Percentiles rank a stretch among this genome's conserved stretches.
Evolutionary conservation across 1,140 invertebrate genomes (phyloP).

Genomic region (Aphelinus atriplicis): DNA sequence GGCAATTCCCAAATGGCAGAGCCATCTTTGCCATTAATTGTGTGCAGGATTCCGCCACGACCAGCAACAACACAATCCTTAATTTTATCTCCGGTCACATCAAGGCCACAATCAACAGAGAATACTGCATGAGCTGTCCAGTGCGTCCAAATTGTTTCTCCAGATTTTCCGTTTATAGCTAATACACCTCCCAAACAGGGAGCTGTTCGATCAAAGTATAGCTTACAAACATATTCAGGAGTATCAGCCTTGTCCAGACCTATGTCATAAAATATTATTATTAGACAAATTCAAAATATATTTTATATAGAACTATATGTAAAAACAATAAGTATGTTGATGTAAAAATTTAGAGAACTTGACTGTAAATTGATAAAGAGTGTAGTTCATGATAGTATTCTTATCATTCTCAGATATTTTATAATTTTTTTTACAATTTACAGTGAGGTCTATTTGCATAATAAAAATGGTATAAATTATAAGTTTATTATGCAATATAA

Average conservation of each 20-base stretch:
- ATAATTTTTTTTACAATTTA: not conserved
- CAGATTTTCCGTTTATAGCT: constrained; percentile 78
- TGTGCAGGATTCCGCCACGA: constrained; percentile 76
- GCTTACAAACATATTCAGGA: constrained; percentile 68
- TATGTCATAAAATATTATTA: constrained; percentile 36
- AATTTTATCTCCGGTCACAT: constrained; percentile 76
- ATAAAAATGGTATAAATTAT: constrained; percentile 6
- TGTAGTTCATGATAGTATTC: too few relatives aligned
- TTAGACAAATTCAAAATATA: constrained; percentile 13
- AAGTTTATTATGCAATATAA: too few relatives aligned
- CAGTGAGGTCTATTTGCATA: not conserved
- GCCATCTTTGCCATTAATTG: constrained; percentile 77
- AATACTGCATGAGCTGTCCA: constrained; percentile 81
- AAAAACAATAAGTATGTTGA: constrained; percentile 35
- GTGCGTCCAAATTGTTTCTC: constrained; percentile 79
- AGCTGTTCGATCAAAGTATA: constrained; percentile 72
- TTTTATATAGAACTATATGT: constrained; percentile 4
- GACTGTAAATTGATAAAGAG: too few relatives aligned
- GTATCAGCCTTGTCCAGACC: constrained; percentile 55
- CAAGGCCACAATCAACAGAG: constrained; percentile 78
- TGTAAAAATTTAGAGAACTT: not conserved
- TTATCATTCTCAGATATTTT: too few relatives aligned
- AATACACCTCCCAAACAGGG: constrained; percentile 82
- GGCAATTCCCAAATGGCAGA: constrained; percentile 75
- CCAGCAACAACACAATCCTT: constrained; percentile 82